These are phyloP conservation scores for Zaprionus taronus DNA, from an alignment of 1,140 invertebrate genomes.

Conservation along the genomic window DNA sequence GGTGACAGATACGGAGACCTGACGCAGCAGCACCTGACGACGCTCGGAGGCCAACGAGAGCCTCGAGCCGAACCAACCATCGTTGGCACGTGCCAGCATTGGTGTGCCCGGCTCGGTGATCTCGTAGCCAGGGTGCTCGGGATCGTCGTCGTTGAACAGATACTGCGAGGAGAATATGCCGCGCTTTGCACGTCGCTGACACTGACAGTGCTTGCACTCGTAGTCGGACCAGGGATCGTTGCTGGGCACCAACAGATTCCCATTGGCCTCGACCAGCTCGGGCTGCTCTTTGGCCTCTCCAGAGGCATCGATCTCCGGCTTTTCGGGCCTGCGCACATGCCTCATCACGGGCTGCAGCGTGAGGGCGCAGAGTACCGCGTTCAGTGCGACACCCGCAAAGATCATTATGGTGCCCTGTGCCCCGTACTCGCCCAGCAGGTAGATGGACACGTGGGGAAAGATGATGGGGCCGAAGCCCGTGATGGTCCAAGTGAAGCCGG, in stretches of 20 bases:
- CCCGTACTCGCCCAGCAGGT: conserved; percentile 85
- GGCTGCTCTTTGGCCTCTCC: conserved; percentile 24
- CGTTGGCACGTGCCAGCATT: conserved; percentile 88
- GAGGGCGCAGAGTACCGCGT: conserved; percentile 86
- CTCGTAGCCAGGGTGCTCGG: conserved; percentile 87
- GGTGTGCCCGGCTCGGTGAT: conserved; percentile 87
- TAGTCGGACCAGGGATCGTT: conserved; percentile 84
- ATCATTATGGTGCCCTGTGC: conserved; percentile 86
- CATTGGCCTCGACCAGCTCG: conserved; percentile 60
- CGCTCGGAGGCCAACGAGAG: conserved; percentile 85
- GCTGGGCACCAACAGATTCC: conserved; percentile 41
- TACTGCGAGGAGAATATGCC: conserved; percentile 88
- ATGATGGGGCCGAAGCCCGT: conserved; percentile 87
- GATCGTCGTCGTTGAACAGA: conserved; percentile 88
- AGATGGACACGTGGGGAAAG: conserved; percentile 86
- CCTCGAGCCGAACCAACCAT: conserved; percentile 87
- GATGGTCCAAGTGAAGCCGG: conserved; percentile 86
- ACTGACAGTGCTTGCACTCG: conserved; percentile 79
- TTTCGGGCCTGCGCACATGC: conserved; percentile 85
- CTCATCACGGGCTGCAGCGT: conserved; percentile 87
- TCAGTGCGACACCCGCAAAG: conserved; percentile 86
- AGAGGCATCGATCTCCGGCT: neutral
- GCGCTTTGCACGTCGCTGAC: conserved; percentile 72
- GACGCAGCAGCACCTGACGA: conserved; percentile 85
- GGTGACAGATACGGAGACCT: conserved; percentile 32